Evolutionary conservation across 1,140 invertebrate species (phyloP), one percentile per base, ranked within the genome.

Genomic region (Nylanderia fulva): DNA sequence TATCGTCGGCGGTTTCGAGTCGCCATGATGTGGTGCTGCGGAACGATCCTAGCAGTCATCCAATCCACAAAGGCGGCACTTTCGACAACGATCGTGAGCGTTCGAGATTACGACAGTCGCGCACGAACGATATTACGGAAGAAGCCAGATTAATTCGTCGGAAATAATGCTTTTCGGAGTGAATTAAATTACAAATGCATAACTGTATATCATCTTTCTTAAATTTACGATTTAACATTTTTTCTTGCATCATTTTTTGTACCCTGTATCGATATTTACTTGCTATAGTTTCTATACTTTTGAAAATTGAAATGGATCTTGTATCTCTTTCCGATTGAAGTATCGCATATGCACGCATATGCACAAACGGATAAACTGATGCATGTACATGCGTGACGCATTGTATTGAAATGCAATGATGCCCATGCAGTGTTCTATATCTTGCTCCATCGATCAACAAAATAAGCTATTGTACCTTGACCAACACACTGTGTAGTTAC

Each of bases 351-450:
- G 48, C 27, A 21, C 27, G 21, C 15, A 66, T n/a, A 21, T 29
- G 21, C 15, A 66, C 61, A 33, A 82, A 18, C 45, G 36, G 58
- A 71, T 54, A 82, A 82, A 72, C n/a, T 69, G 48, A 80, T 33
- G 24, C 39, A 58, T 21, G 77, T 24, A 42, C 77, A 7, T 29
- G 42, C 64, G 64, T 80, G 18, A 80, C 11, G 60, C 11, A 29
- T 66, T 48, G 61, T 79, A 79, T 54, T 33, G 52, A 8, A 54
- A 68, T 79, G 76, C 77, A 79, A 82, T 82, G 54, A 54, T 58
- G 64, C 58, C n/a, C 27, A n/a, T n/a, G n/a, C n/a, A 18, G 66
- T 39, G n/a, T n/a, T n/a, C n/a, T n/a, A n/a, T n/a, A n/a, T n/a
- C n/a, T n/a, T n/a, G n/a, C n/a, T n/a, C n/a, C n/a, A n/a, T n/a